Percentiles rank a stretch among this genome's conserved stretches.
Evolutionary conservation across 2,113 vertebrate species (phyloP).

Genomic region (Promerops cafer): DNA sequence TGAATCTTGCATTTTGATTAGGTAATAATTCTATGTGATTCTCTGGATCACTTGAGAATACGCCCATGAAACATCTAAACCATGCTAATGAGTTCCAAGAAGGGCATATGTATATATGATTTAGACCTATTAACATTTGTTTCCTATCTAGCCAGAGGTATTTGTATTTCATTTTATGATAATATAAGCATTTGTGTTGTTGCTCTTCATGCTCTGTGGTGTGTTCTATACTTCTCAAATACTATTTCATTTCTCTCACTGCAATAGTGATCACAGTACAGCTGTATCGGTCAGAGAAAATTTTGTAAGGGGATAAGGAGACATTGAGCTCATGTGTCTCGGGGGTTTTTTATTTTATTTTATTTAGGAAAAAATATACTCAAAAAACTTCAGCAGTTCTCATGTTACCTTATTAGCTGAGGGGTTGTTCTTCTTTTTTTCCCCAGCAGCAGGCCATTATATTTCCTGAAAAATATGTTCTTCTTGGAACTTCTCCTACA

Average conservation of each 20-base stretch:
- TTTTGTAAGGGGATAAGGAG: neutral
- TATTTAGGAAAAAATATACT: neutral
- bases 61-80: neutral
- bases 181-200: neutral
- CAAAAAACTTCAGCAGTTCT: neutral
- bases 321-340: neutral
- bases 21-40: slow-evolving; percentile 41
- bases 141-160: neutral
- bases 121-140: neutral
- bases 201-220: neutral
- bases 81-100: neutral
- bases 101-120: neutral
- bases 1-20: slow-evolving; percentile 65
- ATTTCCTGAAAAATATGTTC: neutral
- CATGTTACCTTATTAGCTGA: neutral
- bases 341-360: neutral
- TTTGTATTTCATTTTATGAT: neutral
- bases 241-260: neutral
- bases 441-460: rapidly evolving
- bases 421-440: neutral
- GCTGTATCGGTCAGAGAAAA: neutral
- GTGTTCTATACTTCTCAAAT: neutral
- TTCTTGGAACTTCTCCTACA: neutral
- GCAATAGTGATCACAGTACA: neutral
- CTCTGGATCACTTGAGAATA: slow-evolving; percentile 63